phyloP scores from a whole-genome alignment of 2,113 vertebrate genomes.

The Bagarius yarrelli region DNA sequence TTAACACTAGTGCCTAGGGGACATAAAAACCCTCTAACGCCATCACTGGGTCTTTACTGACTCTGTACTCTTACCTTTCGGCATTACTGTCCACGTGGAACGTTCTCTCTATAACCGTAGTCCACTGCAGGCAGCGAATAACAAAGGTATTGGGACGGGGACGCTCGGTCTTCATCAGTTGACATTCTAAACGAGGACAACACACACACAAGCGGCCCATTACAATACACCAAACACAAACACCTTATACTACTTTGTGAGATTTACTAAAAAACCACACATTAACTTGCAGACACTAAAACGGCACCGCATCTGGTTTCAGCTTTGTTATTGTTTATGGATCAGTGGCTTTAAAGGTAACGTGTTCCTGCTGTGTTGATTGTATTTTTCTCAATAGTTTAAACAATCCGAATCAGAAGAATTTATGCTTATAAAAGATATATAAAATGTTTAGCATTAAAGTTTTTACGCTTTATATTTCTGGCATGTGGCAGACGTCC shows the following conservation, averaged over 20 bases:
- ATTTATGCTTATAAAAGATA: too few species aligned
- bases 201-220: background rate
- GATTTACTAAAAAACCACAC: background rate
- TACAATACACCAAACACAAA: background rate
- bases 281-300: background rate
- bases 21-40: background rate
- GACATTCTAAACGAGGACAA: conserved; percentile 67
- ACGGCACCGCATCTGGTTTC: too few species aligned
- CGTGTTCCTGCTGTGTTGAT: too few species aligned
- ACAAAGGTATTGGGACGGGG: conserved; percentile 92
- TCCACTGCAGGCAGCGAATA: conserved; percentile 94
- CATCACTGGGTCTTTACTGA: background rate
- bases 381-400: too few species aligned
- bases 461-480: too few species aligned
- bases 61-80: conserved; percentile 73
- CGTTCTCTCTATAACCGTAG: conserved; percentile 90
- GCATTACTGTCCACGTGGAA: conserved; percentile 89
- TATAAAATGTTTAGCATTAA: too few species aligned
- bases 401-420: too few species aligned
- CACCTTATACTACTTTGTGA: background rate
- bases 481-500: too few species aligned
- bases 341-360: too few species aligned
- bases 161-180: conserved; percentile 85
- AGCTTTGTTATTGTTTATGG: too few species aligned
- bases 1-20: background rate